Evolutionary conservation across 2,888 invertebrate species (phyloP).

Genomic region (Hybos culiciformis): DNA sequence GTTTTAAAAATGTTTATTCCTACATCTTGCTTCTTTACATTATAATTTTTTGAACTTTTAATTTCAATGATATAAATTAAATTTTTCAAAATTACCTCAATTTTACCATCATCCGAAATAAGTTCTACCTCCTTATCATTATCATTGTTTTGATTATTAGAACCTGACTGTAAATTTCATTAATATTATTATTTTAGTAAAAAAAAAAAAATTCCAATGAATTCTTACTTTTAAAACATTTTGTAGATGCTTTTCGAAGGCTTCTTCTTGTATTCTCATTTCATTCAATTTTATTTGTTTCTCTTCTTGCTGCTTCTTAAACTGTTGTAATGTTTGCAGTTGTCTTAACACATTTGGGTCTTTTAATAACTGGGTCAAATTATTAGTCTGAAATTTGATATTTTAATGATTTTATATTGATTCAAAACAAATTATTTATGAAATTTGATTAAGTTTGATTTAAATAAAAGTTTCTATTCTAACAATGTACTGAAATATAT

Average conservation of each 20-base stretch:
- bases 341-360: conserved; percentile 84
- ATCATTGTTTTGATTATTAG: conserved; percentile 21
- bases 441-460: too few relatives aligned
- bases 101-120: conserved; percentile 43
- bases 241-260: conserved; percentile 60
- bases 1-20: too few relatives aligned
- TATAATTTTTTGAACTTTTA: not conserved
- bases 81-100: conserved; percentile 29
- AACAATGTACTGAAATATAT: too few relatives aligned
- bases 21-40: too few relatives aligned
- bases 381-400: conserved; percentile 31
- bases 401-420: too few relatives aligned
- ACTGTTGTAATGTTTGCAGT: conserved; percentile 54
- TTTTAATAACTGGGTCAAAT: conserved; percentile 41
- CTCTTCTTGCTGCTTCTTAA: conserved; percentile 47
- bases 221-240: conserved; percentile 52
- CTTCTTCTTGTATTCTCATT: conserved; percentile 60
- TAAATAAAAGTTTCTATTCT: not conserved
- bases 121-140: conserved; percentile 54
- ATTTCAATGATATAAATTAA: not conserved
- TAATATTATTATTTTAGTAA: not conserved
- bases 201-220: not conserved
- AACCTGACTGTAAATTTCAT: not conserved
- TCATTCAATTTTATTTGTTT: conserved; percentile 52
- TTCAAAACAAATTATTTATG: too few relatives aligned